Evolutionary conservation across 2,113 vertebrate genomes (phyloP), one percentile per base, ranked within the genome.

Genomic region (Takifugu bimaculatus): DNA sequence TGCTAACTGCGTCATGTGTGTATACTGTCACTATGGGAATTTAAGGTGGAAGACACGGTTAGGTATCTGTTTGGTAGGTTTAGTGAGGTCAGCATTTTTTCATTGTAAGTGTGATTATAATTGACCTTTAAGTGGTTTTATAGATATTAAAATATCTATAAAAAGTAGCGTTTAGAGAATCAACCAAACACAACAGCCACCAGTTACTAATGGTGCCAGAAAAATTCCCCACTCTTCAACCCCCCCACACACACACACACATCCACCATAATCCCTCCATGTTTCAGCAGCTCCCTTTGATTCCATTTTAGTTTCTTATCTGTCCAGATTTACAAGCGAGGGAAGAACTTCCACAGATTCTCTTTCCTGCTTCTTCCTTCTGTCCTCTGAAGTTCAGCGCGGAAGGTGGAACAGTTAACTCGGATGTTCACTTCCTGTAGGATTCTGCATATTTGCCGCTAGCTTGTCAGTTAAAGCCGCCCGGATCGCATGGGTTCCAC

Each of bases 331-430:
- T 69, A 82, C 56, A 75, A 79, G 63, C 63, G 55, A 78, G 71
- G 57, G 43, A 39, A 50, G 52, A 74, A 78, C 78, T 65, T 72
- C 70, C 61, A 73, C 47, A 65, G 47, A 54, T 5, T 53, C 14
- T 65, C 25, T 5, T 45, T 50, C 29, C 61, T 73, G 60, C 64
- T 35, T 80, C 48, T 10, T 2, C 52, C 59, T 60, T 54, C 72
- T 75, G 59, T 75, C 69, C 69, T 80, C 83, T 77, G 75, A 86
- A 81, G 65, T 39, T 39, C 35, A 39, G 9, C 35, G 35, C 7
- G 35, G 9, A 39, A 39, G 35, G 35, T 39, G 3, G 35, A 39
- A 39, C 35, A 6, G 11, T 39, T 39, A 39, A 39, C 35, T 39
- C 11, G 35, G 7, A 11, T 39, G 35, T 39, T 39, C 35, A 4